Evolutionary conservation across 2,888 invertebrate species (phyloP), one percentile per base, ranked within the genome.

Genomic region (Campopleginae sp.): DNA sequence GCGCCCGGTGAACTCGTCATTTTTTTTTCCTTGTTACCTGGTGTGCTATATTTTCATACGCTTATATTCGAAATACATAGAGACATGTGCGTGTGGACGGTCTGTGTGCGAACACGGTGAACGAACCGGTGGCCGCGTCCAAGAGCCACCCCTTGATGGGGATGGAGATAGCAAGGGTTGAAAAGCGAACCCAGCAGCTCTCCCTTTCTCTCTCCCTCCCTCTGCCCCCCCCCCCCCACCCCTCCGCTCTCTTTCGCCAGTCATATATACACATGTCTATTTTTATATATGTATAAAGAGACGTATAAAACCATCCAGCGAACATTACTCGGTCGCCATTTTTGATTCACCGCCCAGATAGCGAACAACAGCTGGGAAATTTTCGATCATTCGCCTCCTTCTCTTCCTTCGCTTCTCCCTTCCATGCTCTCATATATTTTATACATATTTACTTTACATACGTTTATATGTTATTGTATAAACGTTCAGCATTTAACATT

Each of bases 81-180:
- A n/a, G 5, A 42, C 44, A 5, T 19, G 27, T 54, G 33, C 54
- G 58, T 4, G 27, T 58, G 5, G 12, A 14, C 12, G 5, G 54
- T 27, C 23, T 27, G 54, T 23, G 63, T 61, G 42, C 27, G 61
- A 77, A 86, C 88, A 84, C 88, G 85, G 78, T 63, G 84, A 77
- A 85, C 82, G 84, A 86, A 82, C 86, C 86, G 84, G 82, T 85
- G 82, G 87, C 65, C 84, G 74, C 76, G 66, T 42, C 42, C 65
- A 46, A 81, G 75, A 74, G 79, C 83, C 85, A 86, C 88, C 87
- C 88, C 84, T 87, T 84, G 91, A 92, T 92, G 89, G 88, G 38
- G 38, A 38, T 88, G 84, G 89, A 89, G 92, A 92, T 92, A 92
- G 93, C 91, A 93, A 93, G 93, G 93, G 93, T 93, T 93, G 93